Conservation (phyloP, 2,113 vertebrate genomes). For the Cichladusa arquata region DNA sequence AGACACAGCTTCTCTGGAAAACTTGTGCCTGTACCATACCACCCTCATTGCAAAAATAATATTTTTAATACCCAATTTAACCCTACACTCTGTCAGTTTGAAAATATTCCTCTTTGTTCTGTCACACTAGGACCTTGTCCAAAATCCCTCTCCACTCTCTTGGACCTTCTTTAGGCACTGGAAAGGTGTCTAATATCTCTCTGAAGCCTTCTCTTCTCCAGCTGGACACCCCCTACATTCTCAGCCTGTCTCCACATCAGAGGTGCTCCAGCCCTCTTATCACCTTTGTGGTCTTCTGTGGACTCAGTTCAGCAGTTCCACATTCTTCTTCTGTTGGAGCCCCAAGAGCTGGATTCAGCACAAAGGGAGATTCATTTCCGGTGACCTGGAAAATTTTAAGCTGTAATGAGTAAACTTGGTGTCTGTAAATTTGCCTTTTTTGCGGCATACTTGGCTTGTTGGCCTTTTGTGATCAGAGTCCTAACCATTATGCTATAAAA, state of each 20-base stretch:
- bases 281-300: not conserved
- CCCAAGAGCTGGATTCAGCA: not conserved
- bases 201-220: not conserved
- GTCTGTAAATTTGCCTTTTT: not conserved
- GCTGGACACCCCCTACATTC: fast-evolving
- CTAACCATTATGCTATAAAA: not conserved
- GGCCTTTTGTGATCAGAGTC: not conserved
- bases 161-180: not conserved
- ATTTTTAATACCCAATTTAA: not conserved
- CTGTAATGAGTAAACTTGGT: not conserved
- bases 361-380: not conserved
- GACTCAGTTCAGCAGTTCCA: not conserved
- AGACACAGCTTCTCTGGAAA: not conserved
- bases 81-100: not conserved
- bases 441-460: not conserved
- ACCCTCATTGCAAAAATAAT: not conserved
- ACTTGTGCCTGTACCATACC: too few species aligned
- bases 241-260: not conserved
- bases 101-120: not conserved
- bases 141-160: not conserved
- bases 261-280: not conserved
- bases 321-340: fast-evolving
- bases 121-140: not conserved
- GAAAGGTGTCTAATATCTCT: not conserved
- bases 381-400: not conserved